These are phyloP conservation scores for Conus betulinus DNA, from an alignment of 1,140 invertebrate species.

Conservation along the genomic window DNA sequence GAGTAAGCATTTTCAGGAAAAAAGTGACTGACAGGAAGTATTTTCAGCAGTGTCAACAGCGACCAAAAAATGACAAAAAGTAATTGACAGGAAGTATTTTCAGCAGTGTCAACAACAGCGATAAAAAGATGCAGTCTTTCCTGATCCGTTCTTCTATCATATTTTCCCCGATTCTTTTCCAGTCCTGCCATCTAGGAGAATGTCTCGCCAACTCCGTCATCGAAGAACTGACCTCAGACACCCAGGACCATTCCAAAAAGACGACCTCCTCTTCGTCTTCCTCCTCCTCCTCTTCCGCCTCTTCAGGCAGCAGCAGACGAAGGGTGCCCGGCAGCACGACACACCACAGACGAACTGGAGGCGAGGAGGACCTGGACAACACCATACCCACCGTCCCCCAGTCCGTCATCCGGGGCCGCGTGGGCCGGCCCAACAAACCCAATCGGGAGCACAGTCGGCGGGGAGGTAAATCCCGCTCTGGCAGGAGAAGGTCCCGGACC, in stretches of 20 bases:
- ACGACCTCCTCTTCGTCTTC: background rate
- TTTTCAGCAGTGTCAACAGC: too few relatives aligned
- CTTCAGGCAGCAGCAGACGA: background rate
- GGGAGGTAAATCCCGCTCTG: background rate
- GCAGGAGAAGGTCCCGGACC: background rate
- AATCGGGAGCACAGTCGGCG: background rate
- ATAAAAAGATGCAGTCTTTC: too few relatives aligned
- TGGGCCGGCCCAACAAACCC: background rate
- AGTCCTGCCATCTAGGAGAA: conserved; percentile 47
- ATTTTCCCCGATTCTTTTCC: background rate
- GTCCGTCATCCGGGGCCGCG: background rate
- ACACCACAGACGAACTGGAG: background rate
- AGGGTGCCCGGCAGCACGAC: background rate
- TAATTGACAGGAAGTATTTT: too few relatives aligned
- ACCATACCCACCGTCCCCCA: background rate
- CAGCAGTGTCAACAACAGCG: too few relatives aligned
- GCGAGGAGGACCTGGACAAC: conserved; percentile 14
- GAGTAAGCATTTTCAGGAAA: too few relatives aligned
- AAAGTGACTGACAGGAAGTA: too few relatives aligned
- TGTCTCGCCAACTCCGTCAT: conserved; percentile 32
- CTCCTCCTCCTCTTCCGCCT: background rate
- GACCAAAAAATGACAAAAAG: too few relatives aligned
- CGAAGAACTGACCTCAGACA: conserved; percentile 9
- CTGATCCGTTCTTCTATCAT: background rate
- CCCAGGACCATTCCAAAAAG: background rate